Base-by-base conservation (phyloP, 2,888 invertebrate genomes). In the Bruchidius siliquastri region DNA sequence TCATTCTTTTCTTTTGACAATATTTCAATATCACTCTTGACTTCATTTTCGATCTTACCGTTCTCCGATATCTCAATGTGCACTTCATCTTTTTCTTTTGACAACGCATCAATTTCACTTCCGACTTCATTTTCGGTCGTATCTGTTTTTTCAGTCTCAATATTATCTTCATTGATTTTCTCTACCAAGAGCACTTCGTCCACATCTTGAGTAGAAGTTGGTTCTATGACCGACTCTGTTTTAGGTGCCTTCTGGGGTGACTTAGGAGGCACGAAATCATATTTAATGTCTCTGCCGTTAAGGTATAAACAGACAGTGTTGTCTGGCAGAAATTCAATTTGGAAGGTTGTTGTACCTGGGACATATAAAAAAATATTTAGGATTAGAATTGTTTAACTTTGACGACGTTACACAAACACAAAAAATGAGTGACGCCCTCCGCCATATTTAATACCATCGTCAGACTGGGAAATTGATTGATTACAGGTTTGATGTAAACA, bases 291-390 rank as follows among this genome's bases (percentile, higher is more conserved):
- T 69, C 74, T 74, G 4, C 81, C 80, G 74, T 83, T 77, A 20
- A 81, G 71, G 76, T 85, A 85, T 20, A 86, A 74, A 22, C 84
- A 77, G 10, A 84, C 82, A 4, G 73, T 74, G 66, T 81, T 78
- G 10, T 81, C 81, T n/a, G 76, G 72, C 30, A 83, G 77, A 72
- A 80, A 77, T 79, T 86, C 85, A 6, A 83, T 79, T 77, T 84
- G 81, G 76, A 84, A 85, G n/a, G 79, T 71, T 4, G 84, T 82
- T 49, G 74, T 49, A 75, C 75, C 80, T 80, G 71, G 22, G 79
- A 74, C 72, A 68, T 49, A 26, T 20, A 49, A 49, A 49, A 49
- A 13, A 18, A 13, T 49, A 49, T 8, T 8, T 49, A 13, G 3
- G 13, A 49, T 8, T 49, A 13, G 49, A 1, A 8, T 49, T 49